A percentile compares a stretch with the other conserved stretches of the same genome.
These are phyloP conservation scores for Sebastes miniatus DNA, from an alignment of 2,797 vertebrate species.

Conservation along the genomic window DNA sequence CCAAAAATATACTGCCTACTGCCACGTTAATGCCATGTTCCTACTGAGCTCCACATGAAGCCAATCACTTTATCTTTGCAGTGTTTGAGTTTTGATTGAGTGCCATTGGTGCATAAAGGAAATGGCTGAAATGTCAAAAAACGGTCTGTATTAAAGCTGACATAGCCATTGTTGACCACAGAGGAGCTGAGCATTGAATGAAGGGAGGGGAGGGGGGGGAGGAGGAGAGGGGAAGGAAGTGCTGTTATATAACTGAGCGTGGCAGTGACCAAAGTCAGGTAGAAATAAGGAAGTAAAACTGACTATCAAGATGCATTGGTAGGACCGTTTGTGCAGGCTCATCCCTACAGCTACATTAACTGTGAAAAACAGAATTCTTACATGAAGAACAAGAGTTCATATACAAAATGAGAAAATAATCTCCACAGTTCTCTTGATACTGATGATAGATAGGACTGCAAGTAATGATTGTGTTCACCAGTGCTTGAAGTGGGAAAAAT, in stretches of 20 bases:
- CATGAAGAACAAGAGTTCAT: background rate
- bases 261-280: background rate
- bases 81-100: background rate
- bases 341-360: background rate
- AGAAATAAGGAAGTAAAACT: slow-evolving; percentile 64
- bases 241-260: slow-evolving; percentile 17
- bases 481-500: too few relatives aligned
- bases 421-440: background rate
- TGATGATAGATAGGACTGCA: background rate
- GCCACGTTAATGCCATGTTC: background rate
- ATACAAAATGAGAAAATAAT: background rate
- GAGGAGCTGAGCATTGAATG: slow-evolving; percentile 6
- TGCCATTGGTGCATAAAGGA: background rate
- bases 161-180: background rate
- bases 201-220: background rate
- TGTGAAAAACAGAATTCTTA: background rate
- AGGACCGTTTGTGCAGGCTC: slow-evolving; percentile 12
- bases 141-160: background rate
- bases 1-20: too few relatives aligned
- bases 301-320: background rate
- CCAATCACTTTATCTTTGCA: background rate
- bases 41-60: background rate
- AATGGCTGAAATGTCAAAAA: slow-evolving; percentile 4
- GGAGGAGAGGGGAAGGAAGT: slow-evolving; percentile 38
- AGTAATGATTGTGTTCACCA: background rate